phyloP scores from a whole-genome alignment of 2,888 invertebrate species.

The Xestia ashworthii region DNA sequence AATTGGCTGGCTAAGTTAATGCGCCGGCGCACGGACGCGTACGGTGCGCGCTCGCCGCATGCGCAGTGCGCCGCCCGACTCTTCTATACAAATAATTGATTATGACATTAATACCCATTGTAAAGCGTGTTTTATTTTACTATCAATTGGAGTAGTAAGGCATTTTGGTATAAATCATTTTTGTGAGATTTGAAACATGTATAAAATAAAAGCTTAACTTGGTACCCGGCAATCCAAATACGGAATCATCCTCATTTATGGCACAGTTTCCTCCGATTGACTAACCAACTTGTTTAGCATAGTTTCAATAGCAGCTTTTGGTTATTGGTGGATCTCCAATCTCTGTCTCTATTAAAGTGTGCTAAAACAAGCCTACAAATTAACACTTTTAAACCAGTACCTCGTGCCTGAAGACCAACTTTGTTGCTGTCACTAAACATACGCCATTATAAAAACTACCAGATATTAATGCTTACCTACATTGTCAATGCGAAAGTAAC shows the following conservation, averaged over 20 bases:
- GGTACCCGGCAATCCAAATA: background rate
- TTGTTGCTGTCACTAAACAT: background rate
- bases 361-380: background rate
- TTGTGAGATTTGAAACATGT: constrained; percentile 13
- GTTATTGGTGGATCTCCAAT: background rate
- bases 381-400: background rate
- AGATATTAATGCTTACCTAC: background rate
- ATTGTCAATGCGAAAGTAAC: background rate
- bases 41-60: constrained; percentile 64
- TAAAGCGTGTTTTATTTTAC: constrained; percentile 54
- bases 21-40: constrained; percentile 74
- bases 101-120: constrained; percentile 68
- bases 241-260: background rate
- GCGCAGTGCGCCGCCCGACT: constrained; percentile 41
- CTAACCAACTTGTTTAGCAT: background rate
- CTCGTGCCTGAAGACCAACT: background rate
- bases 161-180: constrained; percentile 39
- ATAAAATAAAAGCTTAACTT: constrained; percentile 3
- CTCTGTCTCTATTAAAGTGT: background rate
- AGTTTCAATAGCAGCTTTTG: background rate
- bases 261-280: background rate
- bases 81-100: constrained; percentile 69
- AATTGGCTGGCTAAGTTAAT: constrained; percentile 84
- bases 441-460: background rate
- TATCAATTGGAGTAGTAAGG: constrained; percentile 41